Conservation (phyloP, 2,888 invertebrate genomes). For the Branchellion lobata region DNA sequence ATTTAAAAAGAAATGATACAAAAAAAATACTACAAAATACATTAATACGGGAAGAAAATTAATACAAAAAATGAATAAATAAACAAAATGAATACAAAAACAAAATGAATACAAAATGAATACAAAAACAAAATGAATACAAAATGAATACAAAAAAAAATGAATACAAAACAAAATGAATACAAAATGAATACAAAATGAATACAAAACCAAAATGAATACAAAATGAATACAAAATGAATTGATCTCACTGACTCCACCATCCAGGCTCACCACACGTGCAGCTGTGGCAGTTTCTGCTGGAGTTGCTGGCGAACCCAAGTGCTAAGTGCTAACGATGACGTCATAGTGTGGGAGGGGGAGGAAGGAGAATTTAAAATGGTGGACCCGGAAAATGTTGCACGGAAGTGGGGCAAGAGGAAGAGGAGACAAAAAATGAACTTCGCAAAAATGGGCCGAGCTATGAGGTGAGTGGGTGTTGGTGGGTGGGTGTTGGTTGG, state of each 20-base stretch:
- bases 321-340: constrained; percentile 78
- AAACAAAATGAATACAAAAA: not conserved
- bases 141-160: too few relatives aligned
- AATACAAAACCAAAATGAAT: too few relatives aligned
- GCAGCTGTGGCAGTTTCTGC: constrained; percentile 96
- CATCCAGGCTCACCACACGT: constrained; percentile 70
- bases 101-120: not conserved
- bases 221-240: too few relatives aligned
- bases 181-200: too few relatives aligned
- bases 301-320: constrained; percentile 84
- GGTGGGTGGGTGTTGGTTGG: too few relatives aligned
- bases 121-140: too few relatives aligned
- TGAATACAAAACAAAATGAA: too few relatives aligned
- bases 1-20: too few relatives aligned
- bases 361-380: constrained; percentile 92
- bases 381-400: constrained; percentile 91
- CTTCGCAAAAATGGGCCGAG: constrained; percentile 89
- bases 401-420: constrained; percentile 88
- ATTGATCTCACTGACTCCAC: too few relatives aligned
- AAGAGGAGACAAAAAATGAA: constrained; percentile 97
- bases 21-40: too few relatives aligned
- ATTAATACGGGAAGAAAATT: too few relatives aligned
- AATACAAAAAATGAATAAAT: too few relatives aligned
- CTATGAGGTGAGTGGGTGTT: constrained; percentile 52
- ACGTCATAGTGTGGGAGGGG: constrained; percentile 94